These are phyloP conservation scores for Pentalonia nigronervosa DNA, from an alignment of 1,140 invertebrate genomes.

Conservation along the genomic window DNA sequence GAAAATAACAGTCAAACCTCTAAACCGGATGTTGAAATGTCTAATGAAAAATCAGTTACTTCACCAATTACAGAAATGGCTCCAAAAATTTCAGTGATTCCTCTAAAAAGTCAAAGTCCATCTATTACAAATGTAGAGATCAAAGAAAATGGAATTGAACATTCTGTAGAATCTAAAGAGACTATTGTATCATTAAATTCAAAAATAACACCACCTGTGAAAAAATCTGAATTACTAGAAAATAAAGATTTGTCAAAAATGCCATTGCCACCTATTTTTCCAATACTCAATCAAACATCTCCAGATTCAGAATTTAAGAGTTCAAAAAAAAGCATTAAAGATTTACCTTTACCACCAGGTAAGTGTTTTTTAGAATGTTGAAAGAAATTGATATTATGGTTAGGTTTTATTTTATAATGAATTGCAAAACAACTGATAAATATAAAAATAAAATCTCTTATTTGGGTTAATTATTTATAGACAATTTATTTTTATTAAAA, in stretches of 20 bases:
- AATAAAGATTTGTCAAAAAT: background rate
- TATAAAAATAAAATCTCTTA: background rate
- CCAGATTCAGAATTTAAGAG: conserved; percentile 36
- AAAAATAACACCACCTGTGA: background rate
- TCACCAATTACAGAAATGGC: background rate
- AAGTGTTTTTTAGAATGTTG: conserved; percentile 61
- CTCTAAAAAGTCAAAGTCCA: background rate
- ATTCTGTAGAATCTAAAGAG: conserved; percentile 26
- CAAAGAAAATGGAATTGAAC: conserved; percentile 6
- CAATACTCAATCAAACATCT: background rate
- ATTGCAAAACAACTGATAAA: background rate
- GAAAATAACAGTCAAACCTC: background rate
- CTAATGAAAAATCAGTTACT: background rate
- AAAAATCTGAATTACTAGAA: background rate
- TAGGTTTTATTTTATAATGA: background rate
- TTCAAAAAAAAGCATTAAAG: conserved; percentile 78
- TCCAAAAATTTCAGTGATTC: background rate
- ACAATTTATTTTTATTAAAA: too few species aligned
- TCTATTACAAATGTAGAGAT: background rate
- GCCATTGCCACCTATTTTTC: background rate
- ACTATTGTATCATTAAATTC: background rate
- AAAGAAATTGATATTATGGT: background rate
- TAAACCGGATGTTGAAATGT: background rate
- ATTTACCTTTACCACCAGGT: conserved; percentile 89
- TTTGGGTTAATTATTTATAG: too few species aligned